Evolutionary conservation across 1,140 invertebrate genomes (phyloP).

Genomic region (Caenorhabditis briggsae): DNA sequence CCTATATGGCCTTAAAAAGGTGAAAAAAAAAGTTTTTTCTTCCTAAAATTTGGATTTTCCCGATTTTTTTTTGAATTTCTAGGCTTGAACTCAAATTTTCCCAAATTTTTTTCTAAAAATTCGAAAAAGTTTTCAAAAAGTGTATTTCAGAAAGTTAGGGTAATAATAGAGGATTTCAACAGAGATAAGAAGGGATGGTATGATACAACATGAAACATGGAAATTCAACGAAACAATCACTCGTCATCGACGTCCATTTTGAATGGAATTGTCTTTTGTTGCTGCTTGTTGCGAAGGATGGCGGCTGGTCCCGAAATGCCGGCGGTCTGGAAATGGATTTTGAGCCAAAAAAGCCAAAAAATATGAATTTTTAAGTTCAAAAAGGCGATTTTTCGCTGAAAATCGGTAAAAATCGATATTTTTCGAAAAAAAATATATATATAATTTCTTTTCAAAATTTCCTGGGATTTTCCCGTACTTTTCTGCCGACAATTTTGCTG

Average conservation of each 20-base stretch:
- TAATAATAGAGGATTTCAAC: background rate
- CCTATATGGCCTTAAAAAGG: background rate
- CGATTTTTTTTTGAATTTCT: no score
- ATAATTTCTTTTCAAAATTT: no score
- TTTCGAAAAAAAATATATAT: background rate
- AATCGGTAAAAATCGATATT: background rate
- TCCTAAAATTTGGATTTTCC: no score
- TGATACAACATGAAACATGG: conserved; percentile 46
- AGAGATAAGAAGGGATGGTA: background rate
- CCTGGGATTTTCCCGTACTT: background rate
- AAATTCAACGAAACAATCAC: background rate
- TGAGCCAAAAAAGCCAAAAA: background rate
- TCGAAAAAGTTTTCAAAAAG: no score
- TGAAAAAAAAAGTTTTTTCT: background rate
- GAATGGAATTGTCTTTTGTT: conserved; percentile 44
- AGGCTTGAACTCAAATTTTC: no score
- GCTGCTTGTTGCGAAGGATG: conserved; percentile 52
- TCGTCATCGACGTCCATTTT: conserved; percentile 25
- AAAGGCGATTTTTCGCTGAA: background rate
- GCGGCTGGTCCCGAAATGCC: conserved; percentile 30
- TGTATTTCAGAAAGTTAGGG: conserved; percentile 14
- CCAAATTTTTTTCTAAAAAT: no score
- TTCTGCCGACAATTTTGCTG: conserved; percentile 20
- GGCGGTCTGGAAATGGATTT: background rate
- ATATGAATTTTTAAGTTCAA: background rate